A percentile compares a stretch with the other conserved stretches of the same genome.
Evolutionary conservation across 2,113 vertebrate genomes (phyloP).

Genomic region (Pitta sordida): DNA sequence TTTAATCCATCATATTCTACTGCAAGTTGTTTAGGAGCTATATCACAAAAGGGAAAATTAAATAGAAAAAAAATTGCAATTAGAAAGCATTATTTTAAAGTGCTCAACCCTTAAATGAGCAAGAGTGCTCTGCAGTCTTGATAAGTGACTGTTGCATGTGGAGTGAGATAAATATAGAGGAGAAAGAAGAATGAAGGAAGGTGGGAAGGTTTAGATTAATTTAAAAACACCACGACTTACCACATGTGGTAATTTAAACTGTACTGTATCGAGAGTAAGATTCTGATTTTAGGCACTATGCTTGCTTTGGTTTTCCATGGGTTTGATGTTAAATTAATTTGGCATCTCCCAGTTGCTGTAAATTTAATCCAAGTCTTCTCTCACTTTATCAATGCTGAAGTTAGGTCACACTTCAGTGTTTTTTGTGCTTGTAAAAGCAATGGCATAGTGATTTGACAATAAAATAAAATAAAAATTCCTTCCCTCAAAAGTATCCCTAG

Average conservation of each 20-base stretch:
- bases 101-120: neutral
- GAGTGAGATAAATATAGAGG: neutral
- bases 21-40: neutral
- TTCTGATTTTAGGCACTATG: neutral
- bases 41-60: neutral
- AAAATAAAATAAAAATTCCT: neutral
- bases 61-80: neutral
- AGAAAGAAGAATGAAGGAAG: neutral
- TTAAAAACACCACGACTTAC: neutral
- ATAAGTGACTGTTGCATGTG: neutral
- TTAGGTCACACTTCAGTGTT: neutral
- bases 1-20: neutral
- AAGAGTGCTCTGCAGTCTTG: neutral
- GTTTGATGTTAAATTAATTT: slow-evolving; percentile 1
- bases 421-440: neutral
- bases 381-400: neutral
- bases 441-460: neutral
- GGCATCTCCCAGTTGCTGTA: neutral
- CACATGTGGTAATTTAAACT: neutral
- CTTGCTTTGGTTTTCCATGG: neutral
- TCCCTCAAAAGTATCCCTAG: neutral
- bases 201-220: neutral
- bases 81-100: neutral
- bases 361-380: neutral
- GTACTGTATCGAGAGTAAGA: neutral